Conservation (phyloP, 2,113 vertebrate species). For the Oreochromis tanganicae region DNA sequence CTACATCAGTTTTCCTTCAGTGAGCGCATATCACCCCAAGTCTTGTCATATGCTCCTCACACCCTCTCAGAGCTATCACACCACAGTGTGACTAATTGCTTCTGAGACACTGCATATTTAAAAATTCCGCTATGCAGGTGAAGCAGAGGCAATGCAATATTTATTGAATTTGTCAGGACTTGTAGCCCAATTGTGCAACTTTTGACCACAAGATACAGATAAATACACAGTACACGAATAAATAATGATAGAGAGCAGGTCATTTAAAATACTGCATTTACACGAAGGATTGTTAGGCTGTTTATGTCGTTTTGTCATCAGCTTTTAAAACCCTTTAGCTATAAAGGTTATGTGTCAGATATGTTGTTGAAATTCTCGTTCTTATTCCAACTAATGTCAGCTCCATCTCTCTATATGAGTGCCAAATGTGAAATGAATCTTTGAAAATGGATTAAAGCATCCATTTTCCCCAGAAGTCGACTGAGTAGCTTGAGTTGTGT, state of each 20-base stretch:
- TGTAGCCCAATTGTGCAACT: neutral
- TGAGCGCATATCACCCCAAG: neutral
- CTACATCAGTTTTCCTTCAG: neutral
- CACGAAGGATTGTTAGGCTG: neutral
- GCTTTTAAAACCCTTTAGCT: constrained; percentile 14
- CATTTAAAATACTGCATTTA: neutral
- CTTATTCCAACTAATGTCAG: constrained; percentile 30
- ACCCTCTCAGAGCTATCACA: constrained; percentile 18
- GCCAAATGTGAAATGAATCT: constrained; percentile 51
- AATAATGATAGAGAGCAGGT: neutral
- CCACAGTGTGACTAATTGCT: constrained; percentile 10
- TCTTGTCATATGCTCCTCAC: constrained; percentile 8
- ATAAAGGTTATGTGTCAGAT: constrained; percentile 41
- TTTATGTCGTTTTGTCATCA: constrained; percentile 10
- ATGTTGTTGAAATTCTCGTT: constrained; percentile 14
- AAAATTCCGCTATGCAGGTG: neutral
- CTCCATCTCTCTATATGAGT: constrained; percentile 14
- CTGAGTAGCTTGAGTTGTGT: constrained; percentile 30
- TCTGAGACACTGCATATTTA: neutral
- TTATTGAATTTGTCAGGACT: neutral
- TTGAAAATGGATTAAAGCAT: constrained; percentile 70
- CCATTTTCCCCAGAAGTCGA: constrained; percentile 42
- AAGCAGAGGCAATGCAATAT: neutral
- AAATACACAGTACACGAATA: neutral
- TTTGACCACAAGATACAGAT: neutral